A percentile compares a stretch with the other conserved stretches of the same genome.
Conservation (phyloP, 2,797 vertebrate genomes). For the Epinephelus awoara region DNA sequence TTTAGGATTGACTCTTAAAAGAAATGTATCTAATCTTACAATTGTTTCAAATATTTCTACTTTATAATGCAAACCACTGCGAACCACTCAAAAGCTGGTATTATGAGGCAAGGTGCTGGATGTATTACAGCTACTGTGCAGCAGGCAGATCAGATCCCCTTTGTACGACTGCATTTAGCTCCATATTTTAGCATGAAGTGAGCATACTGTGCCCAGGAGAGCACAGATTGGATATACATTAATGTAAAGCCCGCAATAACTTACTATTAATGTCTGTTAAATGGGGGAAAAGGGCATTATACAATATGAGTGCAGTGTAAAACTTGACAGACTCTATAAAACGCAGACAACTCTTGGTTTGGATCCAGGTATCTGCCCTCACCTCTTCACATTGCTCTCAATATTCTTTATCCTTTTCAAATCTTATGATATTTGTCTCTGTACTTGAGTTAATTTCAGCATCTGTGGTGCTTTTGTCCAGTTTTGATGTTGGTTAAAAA, state of each 20-base stretch:
- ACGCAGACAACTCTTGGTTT: slow-evolving; percentile 59
- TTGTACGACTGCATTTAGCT: slow-evolving; percentile 58
- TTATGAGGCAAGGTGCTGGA: slow-evolving; percentile 39
- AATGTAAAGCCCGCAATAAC: slow-evolving; percentile 71
- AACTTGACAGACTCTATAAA: slow-evolving; percentile 72
- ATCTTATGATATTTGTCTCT: slow-evolving; percentile 6
- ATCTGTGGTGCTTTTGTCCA: slow-evolving; percentile 3
- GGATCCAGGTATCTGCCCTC: slow-evolving; percentile 49
- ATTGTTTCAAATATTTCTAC: too few species aligned
- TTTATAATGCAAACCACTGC: background rate
- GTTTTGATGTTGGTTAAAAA: slow-evolving; percentile 45
- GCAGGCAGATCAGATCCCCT: slow-evolving; percentile 61
- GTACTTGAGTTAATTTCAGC: background rate
- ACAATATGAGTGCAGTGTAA: slow-evolving; percentile 60
- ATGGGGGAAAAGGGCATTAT: slow-evolving; percentile 58
- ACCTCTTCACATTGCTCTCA: slow-evolving; percentile 16
- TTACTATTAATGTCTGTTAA: slow-evolving; percentile 75
- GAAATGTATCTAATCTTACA: too few species aligned
- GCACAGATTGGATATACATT: slow-evolving; percentile 78
- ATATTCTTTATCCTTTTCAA: slow-evolving; percentile 23
- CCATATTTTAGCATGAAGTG: slow-evolving; percentile 70
- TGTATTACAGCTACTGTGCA: slow-evolving; percentile 62
- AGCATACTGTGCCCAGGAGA: slow-evolving; percentile 70
- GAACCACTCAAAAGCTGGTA: slow-evolving; percentile 12
- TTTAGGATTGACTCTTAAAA: too few species aligned